Base-by-base conservation (phyloP, 2,888 invertebrate species). In the Ophraella communa region DNA sequence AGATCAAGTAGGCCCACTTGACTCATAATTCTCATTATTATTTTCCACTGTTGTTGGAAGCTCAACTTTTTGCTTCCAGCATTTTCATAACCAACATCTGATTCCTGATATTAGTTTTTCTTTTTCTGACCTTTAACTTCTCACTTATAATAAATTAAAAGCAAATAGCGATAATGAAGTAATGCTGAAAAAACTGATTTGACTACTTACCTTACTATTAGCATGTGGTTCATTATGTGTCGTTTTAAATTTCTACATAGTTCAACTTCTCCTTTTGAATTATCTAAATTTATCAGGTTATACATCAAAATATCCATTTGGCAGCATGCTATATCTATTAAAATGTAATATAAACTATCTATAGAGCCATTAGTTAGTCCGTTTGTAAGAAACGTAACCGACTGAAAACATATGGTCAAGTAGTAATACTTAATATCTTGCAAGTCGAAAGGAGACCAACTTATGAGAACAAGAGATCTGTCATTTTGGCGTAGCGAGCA, bases 271-370 rank as follows among this genome's bases (percentile, higher is more conserved):
- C 44, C 42, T 17, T 23, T 44, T 2, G 10, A 24, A 42, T 42
- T 23, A 44, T 44, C 8, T 14, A 55, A 44, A 24, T 55, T 8
- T 24, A 17, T 11, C 7, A 55, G 17, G 17, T 44, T 55, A n/a
- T 17, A 44, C 55, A 44, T 44, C 24, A 55, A 14, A 42, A 55
- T 55, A 27, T 55, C 55, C 44, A 55, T 24, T 24, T 55, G 30
- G 8, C 42, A 42, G n/a, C 55, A 55, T 30, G 44, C 55, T 27
- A 27, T 44, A 14, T 55, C 55, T 18, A 55, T 11, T 44, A 55
- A 20, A 44, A 55, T 17, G 17, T 55, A 55, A 11, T 44, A 55
- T 10, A 18, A n/a, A 17, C 17, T 33, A 18, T 55, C 55, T 10
- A 55, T 55, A 4, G 18, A 24, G 8, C 24, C 10, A 44, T 55